Evolutionary conservation across 2,888 invertebrate genomes (phyloP), one percentile per base, ranked within the genome.

Genomic region (Zygothrica quintamaculata): DNA sequence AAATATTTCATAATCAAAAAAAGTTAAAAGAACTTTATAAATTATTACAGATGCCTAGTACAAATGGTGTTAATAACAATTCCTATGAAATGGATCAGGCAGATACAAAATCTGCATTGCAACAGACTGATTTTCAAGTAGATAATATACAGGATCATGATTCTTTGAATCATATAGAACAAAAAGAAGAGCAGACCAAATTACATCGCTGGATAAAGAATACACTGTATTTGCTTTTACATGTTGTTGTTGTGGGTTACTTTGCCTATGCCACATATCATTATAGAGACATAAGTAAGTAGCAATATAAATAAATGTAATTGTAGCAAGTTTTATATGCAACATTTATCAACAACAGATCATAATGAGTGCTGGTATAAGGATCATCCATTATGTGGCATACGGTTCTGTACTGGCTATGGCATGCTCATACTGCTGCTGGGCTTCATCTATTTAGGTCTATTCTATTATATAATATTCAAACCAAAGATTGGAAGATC

Each of bases 361-460:
- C 61, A 43, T 0, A 58, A 84, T 29, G 62, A 72, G 0, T 81
- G 79, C 12, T 3, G 11, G 0, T 88, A 5, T 7, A 43, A 52
- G 9, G n/a, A 29, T 0, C 0, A 59, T 3, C 25, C 65, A 0
- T 12, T 76, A 6, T 91, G 91, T 40, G 80, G 84, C 12, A 88
- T 90, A 22, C 85, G 86, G 9, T 91, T 89, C 53, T 96, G 96
- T 84, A 88, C 93, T 47, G 96, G 96, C 0, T 94, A 95, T 73
- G 96, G 96, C 34, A 93, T 96, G 88, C 91, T 96, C 0, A 90
- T 95, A 22, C 92, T 96, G 0, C 82, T 96, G 0, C 90, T 94
- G 0, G 89, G 90, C 11, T 92, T 95, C 18, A 88, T 93, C 1
- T 95, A 95, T 71, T 92, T 93, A 73, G 92, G 93, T 47, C 52